phyloP scores from a whole-genome alignment of 2,888 invertebrate genomes.

The Petrolisthes cinctipes region DNA sequence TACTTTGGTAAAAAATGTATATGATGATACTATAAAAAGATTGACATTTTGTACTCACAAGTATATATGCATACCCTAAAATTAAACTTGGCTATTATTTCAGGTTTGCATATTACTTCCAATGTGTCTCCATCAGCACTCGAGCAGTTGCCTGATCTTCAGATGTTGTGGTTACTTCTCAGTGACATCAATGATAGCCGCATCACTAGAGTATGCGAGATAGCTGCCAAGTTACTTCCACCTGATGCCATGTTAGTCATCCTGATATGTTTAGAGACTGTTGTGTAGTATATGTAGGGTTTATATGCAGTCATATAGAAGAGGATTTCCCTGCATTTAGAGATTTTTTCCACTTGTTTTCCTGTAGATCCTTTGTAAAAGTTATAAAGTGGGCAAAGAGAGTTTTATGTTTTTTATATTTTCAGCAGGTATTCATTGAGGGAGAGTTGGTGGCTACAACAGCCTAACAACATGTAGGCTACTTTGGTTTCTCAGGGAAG shows the following conservation, averaged over 20 bases:
- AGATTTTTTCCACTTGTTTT: too few species aligned
- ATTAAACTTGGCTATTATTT: neutral
- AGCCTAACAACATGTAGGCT: too few species aligned
- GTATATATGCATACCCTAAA: too few species aligned
- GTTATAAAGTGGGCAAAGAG: too few species aligned
- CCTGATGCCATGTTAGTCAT: slow-evolving; percentile 12
- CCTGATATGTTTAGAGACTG: neutral
- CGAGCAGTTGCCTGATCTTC: neutral
- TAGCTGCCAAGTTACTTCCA: neutral
- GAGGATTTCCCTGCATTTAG: neutral
- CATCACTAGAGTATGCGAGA: slow-evolving; percentile 22
- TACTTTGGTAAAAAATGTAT: too few species aligned
- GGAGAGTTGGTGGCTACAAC: too few species aligned
- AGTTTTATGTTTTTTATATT: too few species aligned
- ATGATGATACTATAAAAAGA: too few species aligned
- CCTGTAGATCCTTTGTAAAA: too few species aligned
- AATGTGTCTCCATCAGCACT: slow-evolving; percentile 14
- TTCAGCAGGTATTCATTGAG: too few species aligned
- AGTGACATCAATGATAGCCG: slow-evolving; percentile 7
- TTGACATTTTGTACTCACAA: too few species aligned
- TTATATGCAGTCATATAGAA: neutral
- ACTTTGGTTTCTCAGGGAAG: too few species aligned
- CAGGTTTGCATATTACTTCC: slow-evolving; percentile 15
- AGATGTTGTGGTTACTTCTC: slow-evolving; percentile 2
- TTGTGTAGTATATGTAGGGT: neutral